Base-by-base conservation (phyloP, 92 coral and sea anemone species). In the Umimayanthus kanabou region DNA sequence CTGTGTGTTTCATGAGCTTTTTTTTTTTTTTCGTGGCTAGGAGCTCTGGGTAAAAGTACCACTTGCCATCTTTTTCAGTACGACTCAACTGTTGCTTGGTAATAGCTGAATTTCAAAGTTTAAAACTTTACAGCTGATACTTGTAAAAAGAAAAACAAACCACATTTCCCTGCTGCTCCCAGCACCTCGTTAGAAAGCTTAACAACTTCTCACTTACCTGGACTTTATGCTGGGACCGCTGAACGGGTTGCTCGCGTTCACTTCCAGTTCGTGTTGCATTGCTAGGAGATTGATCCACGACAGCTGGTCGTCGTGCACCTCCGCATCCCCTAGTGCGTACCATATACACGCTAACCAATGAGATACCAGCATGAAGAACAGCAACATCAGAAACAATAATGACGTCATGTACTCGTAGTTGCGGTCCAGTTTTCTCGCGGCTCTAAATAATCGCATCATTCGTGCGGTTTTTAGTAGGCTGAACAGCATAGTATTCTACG, bases 271-370 rank as follows among this genome's bases (percentile, higher is more conserved):
- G 80, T 89, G 88, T 33, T 93, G 94, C 72, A 89, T 65, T 4
- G 93, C 89, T 40, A 94, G 70, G 45, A 89, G 79, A 75, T 87
- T 86, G 18, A 96, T 92, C 99, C 99, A 96, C 25, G 98, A 96
- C 49, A 90, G 50, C 7, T 77, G 77, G 75, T 85, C 22, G 30
- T 79, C 73, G 37, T 42, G 40, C 26, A 67, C 85, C 77, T 97
- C 99, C 20, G 93, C 39, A 76, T 76, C 81, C 29, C 98, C 99
- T 76, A 97, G 93, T 47, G 92, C 86, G 65, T 97, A 93, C 99
- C 99, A 97, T 22, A 93, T 93, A 82, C 99, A 97, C 20, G 99
- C 98, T 88, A 97, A 73, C 99, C 99, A 97, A 95, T 97, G 99
- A 87, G 99, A 96, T 23, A 95, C 95, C 74, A 97, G 97, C 96